Conservation (phyloP, 2,888 invertebrate species). For the Lasioglossum malachurum region DNA sequence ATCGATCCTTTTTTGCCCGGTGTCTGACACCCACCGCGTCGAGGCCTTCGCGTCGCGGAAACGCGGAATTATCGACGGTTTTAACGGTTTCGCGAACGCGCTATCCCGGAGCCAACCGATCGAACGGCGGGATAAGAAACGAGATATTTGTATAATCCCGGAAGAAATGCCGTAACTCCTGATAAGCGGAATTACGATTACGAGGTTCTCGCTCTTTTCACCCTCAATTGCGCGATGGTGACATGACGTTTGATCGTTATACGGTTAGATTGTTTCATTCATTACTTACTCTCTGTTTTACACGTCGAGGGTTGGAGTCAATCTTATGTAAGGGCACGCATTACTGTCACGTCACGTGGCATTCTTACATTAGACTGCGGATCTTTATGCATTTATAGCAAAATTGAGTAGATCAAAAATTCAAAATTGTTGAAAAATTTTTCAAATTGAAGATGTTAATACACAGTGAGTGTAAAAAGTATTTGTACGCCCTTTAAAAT, state of each 20-base stretch:
- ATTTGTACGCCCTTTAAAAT: too few species aligned
- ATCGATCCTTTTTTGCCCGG: constrained; percentile 44
- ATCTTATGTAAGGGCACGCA: too few species aligned
- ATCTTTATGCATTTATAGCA: too few species aligned
- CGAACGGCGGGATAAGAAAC: not conserved
- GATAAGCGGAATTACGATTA: not conserved
- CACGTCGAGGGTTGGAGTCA: too few species aligned
- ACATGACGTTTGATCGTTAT: not conserved
- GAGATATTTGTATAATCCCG: not conserved
- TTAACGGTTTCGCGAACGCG: constrained; percentile 12
- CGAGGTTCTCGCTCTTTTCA: not conserved
- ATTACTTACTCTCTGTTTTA: not conserved
- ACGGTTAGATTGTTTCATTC: not conserved
- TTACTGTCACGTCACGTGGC: too few species aligned
- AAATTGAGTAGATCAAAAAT: too few species aligned
- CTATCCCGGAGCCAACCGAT: not conserved
- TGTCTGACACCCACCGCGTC: constrained; percentile 38
- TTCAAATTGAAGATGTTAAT: too few species aligned
- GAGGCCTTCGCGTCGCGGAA: constrained; percentile 5
- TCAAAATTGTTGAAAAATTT: too few species aligned
- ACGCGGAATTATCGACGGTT: constrained; percentile 11
- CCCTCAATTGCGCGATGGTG: too few species aligned
- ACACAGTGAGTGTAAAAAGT: too few species aligned
- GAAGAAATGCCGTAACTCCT: not conserved
- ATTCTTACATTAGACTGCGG: too few species aligned